Evolutionary conservation across 2,888 invertebrate genomes (phyloP).

Genomic region (Rutpela maculata): DNA sequence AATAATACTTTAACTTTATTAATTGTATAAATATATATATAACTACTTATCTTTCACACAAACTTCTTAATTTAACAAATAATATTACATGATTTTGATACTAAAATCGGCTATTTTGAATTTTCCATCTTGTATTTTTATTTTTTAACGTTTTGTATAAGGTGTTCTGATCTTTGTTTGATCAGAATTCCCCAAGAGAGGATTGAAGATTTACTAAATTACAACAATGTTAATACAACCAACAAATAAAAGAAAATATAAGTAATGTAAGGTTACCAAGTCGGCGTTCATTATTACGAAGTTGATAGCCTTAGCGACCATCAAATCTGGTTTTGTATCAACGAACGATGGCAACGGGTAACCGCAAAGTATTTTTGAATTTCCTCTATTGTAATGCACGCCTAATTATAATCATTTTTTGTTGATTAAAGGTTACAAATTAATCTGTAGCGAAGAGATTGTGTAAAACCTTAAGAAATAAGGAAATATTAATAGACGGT

Average conservation of each 20-base stretch:
- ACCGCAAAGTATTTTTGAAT: background rate
- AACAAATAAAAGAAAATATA: background rate
- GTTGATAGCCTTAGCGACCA: background rate
- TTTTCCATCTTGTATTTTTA: too few relatives aligned
- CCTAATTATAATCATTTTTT: background rate
- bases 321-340: background rate
- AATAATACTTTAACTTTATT: too few relatives aligned
- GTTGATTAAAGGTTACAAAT: background rate
- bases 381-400: background rate
- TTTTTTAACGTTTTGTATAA: too few relatives aligned
- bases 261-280: background rate
- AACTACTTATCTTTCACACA: too few relatives aligned
- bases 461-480: background rate
- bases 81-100: too few relatives aligned
- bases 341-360: background rate
- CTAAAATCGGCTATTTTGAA: too few relatives aligned
- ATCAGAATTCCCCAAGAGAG: too few relatives aligned
- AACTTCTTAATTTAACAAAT: too few relatives aligned
- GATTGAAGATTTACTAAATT: too few relatives aligned
- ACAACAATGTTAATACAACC: background rate
- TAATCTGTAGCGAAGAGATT: background rate
- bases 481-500: background rate
- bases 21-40: too few relatives aligned
- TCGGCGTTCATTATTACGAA: background rate
- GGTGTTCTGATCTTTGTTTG: too few relatives aligned